Evolutionary conservation across 2,888 invertebrate genomes (phyloP), one percentile per base, ranked within the genome.

Genomic region (Vanessa cardui): DNA sequence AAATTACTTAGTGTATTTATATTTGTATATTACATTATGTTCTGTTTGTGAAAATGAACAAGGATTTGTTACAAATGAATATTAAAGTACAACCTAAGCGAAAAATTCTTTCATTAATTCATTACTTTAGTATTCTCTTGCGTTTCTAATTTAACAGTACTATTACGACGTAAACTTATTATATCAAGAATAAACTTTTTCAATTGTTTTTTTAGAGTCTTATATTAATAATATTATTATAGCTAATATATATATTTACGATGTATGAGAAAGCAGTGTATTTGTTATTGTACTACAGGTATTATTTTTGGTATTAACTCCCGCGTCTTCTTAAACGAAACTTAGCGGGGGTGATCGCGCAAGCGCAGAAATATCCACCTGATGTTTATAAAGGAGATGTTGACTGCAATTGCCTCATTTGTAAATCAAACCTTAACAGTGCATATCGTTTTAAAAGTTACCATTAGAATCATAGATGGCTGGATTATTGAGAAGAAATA

Each of bases 331-430:
- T 68, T 56, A 72, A 73, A 70, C 59, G 64, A 74, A 73, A 73
- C 85, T 77, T 76, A 69, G 84, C 80, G 85, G 84, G 85, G 75
- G 83, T 66, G 73, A 44, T 62, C 68, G 70, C 62, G 63, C 59
- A 33, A 66, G 69, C 46, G 71, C 69, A 77, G 66, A 79, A 82
- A 83, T 82, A 83, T 71, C 74, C 70, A 73, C 69, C 74, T 79
- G 71, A 71, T 69, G 65, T 54, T 75, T 80, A 80, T 78, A 80
- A 77, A 73, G 69, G 72, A 73, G 56, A 66, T 61, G 60, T 67
- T 69, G 62, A 61, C 50, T 18, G 16, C 21, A 60, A 16, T 50
- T 31, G 52, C 50, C 62, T 62, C 75, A 75, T 73, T 74, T 64
- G 62, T 67, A 18, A 54, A 39, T 20, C 31, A 18, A 58, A 52